phyloP scores from a whole-genome alignment of 2,113 vertebrate species.

The Notechis scutatus region DNA sequence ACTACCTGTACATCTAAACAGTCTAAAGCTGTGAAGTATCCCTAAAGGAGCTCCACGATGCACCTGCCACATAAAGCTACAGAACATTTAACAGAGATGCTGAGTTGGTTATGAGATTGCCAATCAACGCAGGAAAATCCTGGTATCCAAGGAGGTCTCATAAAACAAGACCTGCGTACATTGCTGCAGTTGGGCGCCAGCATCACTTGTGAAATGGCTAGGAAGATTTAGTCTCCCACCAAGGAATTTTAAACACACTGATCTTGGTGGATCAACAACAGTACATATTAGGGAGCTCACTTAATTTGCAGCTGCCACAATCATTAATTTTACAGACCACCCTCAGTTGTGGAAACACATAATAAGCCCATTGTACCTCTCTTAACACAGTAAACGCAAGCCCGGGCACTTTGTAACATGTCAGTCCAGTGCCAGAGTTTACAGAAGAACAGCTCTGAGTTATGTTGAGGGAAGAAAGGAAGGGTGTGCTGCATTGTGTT shows the following conservation, averaged over 20 bases:
- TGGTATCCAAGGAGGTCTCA: constrained; percentile 38
- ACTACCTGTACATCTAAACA: not conserved
- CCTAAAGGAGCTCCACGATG: not conserved
- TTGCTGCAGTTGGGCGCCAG: constrained; percentile 72
- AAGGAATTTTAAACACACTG: constrained; percentile 80
- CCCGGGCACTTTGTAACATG: constrained; percentile 63
- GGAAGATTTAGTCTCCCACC: constrained; percentile 73
- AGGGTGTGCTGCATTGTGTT: constrained; percentile 48
- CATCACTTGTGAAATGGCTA: constrained; percentile 70
- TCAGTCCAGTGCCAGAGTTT: constrained; percentile 62
- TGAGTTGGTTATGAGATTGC: not conserved
- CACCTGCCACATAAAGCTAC: constrained; percentile 44
- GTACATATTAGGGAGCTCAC: constrained; percentile 75
- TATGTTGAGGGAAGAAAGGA: constrained; percentile 45
- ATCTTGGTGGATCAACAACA: constrained; percentile 70
- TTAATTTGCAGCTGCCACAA: constrained; percentile 73
- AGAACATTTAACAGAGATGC: not conserved
- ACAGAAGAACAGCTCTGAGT: constrained; percentile 60
- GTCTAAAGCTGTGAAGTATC: not conserved
- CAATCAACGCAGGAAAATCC: constrained; percentile 9
- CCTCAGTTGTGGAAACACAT: constrained; percentile 70
- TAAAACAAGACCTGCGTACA: constrained; percentile 61
- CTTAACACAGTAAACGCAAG: constrained; percentile 61
- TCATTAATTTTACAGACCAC: constrained; percentile 80
- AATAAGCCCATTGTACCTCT: constrained; percentile 61